phyloP scores from a whole-genome alignment of 2,797 vertebrate species.

The Crypturellus tataupa region DNA sequence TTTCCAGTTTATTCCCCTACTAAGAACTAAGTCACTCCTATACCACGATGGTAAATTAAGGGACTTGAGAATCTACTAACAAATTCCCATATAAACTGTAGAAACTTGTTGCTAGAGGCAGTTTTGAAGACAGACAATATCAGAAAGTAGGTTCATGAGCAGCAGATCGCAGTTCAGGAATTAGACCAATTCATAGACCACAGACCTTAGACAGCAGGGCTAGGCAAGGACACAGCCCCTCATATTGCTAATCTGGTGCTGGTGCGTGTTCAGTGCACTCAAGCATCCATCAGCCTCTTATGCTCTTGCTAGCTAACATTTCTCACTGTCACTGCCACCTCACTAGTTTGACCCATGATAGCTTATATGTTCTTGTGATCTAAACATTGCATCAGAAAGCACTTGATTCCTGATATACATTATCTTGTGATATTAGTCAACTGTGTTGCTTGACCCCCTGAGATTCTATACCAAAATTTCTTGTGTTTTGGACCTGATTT shows the following conservation, averaged over 20 bases:
- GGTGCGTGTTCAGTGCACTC: not conserved
- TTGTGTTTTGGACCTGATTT: not conserved
- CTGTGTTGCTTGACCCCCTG: not conserved
- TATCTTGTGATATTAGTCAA: not conserved
- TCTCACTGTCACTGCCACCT: not conserved
- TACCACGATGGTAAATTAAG: not conserved
- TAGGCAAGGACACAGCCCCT: not conserved
- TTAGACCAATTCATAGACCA: not conserved
- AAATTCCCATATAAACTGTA: not conserved
- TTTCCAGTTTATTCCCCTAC: not conserved
- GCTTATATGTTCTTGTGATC: not conserved
- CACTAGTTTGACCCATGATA: not conserved
- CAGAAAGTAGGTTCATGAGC: not conserved
- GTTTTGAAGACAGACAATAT: not conserved
- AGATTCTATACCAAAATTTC: not conserved
- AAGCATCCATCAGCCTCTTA: not conserved
- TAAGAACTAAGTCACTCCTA: not conserved
- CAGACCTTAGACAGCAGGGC: not conserved
- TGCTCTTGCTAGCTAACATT: not conserved
- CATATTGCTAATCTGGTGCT: not conserved
- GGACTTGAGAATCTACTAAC: not conserved
- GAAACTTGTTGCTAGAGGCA: not conserved
- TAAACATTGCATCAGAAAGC: not conserved
- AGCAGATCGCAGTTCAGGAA: not conserved
- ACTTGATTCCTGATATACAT: not conserved